Evolutionary conservation across 2,888 invertebrate species (phyloP), one percentile per base, ranked within the genome.

Genomic region (Rotaria macrura): DNA sequence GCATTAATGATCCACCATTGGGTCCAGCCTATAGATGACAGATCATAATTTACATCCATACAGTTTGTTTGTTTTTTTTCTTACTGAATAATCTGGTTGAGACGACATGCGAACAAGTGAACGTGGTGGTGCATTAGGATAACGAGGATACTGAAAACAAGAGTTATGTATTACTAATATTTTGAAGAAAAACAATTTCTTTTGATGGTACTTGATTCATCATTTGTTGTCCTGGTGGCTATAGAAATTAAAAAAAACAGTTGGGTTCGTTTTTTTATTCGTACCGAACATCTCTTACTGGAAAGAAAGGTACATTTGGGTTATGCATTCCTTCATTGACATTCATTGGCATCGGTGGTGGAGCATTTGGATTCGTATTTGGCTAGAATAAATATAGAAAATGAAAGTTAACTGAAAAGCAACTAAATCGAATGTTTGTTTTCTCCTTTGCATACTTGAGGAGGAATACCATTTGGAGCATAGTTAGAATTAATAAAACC

Each of bases 391-490:
- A 23, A 25, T 0, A 23, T 25, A 25, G n/a, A 23, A n/a, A 43
- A 2, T 43, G 23, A n/a, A 2, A 43, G 43, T 25, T 25, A 74
- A 9, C 9, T 6, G 23, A 55, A 55, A 29, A 65, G 17, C 5
- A n/a, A 4, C 6, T 65, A 17, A 65, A 34, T 43, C 0, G 25
- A 23, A 79, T 43, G 20, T 23, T 49, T 43, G 5, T 43, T 23
- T 40, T 74, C 25, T n/a, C n/a, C n/a, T n/a, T n/a, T n/a, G n/a
- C n/a, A 43, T 43, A 79, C 43, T 79, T 79, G 79, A 65, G 65
- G 65, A 65, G 65, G 79, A 25, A 79, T 79, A n/a, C 79, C 79
- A 79, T 79, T 79, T 17, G 79, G 43, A 43, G 74, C 40, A 43
- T 43, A 79, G 29, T 79, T 79, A 2, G 74, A 79, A 43, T 40